These are phyloP conservation scores for Phengaris arion DNA, from an alignment of 2,888 invertebrate species.

Conservation along the genomic window DNA sequence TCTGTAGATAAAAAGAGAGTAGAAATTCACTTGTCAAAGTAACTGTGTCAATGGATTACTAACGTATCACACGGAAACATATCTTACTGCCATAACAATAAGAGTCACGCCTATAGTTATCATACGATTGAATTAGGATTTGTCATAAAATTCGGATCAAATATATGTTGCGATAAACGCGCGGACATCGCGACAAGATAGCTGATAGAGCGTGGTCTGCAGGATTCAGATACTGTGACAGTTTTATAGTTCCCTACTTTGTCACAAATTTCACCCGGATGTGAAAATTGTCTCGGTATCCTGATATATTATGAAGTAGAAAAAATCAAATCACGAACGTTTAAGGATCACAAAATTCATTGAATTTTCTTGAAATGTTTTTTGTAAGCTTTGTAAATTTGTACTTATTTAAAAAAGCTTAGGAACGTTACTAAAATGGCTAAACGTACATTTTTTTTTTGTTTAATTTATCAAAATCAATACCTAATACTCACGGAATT, in stretches of 20 bases:
- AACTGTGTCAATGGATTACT: slow-evolving; percentile 53
- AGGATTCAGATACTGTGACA: slow-evolving; percentile 32
- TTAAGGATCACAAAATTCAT: not conserved
- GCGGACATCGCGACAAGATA: slow-evolving; percentile 46
- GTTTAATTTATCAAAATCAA: too few species aligned
- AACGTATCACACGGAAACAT: slow-evolving; percentile 42
- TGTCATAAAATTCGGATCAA: slow-evolving; percentile 64
- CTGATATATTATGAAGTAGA: too few species aligned
- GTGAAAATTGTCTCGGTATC: not conserved
- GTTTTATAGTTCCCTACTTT: slow-evolving; percentile 29
- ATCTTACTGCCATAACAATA: slow-evolving; percentile 42
- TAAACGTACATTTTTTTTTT: too few species aligned
- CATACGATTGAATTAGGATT: slow-evolving; percentile 52
- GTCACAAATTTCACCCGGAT: slow-evolving; percentile 18
- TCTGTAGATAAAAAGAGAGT: slow-evolving; percentile 48
- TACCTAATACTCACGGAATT: too few species aligned
- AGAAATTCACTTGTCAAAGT: slow-evolving; percentile 44
- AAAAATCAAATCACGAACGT: not conserved
- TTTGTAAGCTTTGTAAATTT: too few species aligned
- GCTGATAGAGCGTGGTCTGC: slow-evolving; percentile 33
- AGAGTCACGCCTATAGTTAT: slow-evolving; percentile 47
- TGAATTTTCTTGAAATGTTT: too few species aligned
- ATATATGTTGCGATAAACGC: slow-evolving; percentile 57
- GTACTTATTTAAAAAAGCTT: too few species aligned
- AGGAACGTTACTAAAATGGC: too few species aligned